Percentiles rank a stretch among this genome's conserved stretches.
These are phyloP conservation scores for Apoda limacodes DNA, from an alignment of 2,888 invertebrate species.

Conservation along the genomic window DNA sequence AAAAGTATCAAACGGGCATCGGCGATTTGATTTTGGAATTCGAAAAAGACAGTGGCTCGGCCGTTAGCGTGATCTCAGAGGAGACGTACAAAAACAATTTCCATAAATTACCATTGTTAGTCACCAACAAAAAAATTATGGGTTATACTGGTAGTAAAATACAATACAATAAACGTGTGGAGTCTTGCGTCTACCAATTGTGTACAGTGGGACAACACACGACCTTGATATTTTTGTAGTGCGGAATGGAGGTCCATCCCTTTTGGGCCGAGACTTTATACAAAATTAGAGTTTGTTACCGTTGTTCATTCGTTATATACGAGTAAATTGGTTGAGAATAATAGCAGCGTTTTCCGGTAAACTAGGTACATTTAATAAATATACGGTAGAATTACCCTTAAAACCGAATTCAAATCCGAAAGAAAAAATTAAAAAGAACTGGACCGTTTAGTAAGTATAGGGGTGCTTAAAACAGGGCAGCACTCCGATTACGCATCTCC, in stretches of 20 bases:
- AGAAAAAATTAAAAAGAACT: constrained; percentile 3
- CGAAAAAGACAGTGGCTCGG: constrained; percentile 17
- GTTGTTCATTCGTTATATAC: too few species aligned
- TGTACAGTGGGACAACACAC: constrained; percentile 7
- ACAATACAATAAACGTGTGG: constrained; percentile 9
- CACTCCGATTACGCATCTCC: constrained; percentile 9
- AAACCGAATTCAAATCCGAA: constrained; percentile 2
- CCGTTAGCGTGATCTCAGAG: constrained; percentile 15
- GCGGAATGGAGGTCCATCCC: constrained; percentile 5
- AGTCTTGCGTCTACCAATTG: constrained; percentile 7
- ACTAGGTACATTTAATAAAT: too few species aligned
- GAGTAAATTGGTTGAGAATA: too few species aligned
- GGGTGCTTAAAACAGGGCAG: constrained; percentile 4
- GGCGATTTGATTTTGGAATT: constrained; percentile 13
- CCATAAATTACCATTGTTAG: constrained; percentile 9
- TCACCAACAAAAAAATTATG: constrained; percentile 9
- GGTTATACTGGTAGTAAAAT: constrained; percentile 15
- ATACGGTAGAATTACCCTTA: too few species aligned
- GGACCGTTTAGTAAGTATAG: constrained; percentile 8
- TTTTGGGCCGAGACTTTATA: constrained; percentile 12
- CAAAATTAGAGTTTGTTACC: too few species aligned
- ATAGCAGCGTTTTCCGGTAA: too few species aligned
- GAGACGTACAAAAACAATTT: constrained; percentile 9
- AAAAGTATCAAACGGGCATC: constrained; percentile 7
- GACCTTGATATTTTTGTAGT: constrained; percentile 10